Conservation (phyloP, 2,888 invertebrate genomes). For the Drosophila atroscutellata region DNA sequence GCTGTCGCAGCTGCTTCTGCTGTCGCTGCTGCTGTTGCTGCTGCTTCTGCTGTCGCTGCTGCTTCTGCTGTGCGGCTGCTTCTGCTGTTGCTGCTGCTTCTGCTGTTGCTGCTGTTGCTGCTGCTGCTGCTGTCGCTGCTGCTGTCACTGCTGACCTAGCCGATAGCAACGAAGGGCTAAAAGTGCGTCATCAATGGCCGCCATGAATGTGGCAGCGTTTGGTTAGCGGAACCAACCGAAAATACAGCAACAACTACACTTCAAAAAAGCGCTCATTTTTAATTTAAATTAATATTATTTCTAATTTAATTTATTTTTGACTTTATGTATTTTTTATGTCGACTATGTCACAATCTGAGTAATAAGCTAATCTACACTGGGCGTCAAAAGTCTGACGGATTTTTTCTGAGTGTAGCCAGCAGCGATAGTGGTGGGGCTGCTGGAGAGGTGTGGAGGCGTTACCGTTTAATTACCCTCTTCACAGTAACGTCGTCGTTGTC, state of each 20-base stretch:
- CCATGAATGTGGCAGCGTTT: slow-evolving; percentile 62
- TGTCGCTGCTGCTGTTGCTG: too few relatives aligned
- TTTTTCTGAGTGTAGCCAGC: neutral
- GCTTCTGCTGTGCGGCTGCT: neutral
- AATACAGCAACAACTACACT: slow-evolving; percentile 36
- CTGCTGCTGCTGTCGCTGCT: slow-evolving; percentile 7
- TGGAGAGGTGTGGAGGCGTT: slow-evolving; percentile 17
- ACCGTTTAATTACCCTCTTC: slow-evolving; percentile 65
- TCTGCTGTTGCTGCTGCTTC: neutral
- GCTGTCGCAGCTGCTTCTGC: too few relatives aligned
- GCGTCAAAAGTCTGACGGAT: slow-evolving; percentile 20
- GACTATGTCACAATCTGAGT: neutral
- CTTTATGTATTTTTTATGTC: neutral
- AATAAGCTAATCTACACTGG: neutral
- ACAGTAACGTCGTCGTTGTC: slow-evolving; percentile 16
- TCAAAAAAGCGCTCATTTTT: neutral
- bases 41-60: neutral
- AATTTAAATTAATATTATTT: neutral
- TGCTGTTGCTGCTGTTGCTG: neutral
- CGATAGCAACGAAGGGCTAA: slow-evolving; percentile 81
- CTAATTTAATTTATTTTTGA: neutral
- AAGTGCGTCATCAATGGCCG: slow-evolving; percentile 83
- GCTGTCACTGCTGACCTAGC: slow-evolving; percentile 34
- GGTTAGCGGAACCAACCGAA: slow-evolving; percentile 46
- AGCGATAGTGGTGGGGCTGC: neutral